Evolutionary conservation across 35 echinoderm and acorn worm genomes (phyloP), one percentile per base, ranked within the genome.

Genomic region (Apostichopus californicus): DNA sequence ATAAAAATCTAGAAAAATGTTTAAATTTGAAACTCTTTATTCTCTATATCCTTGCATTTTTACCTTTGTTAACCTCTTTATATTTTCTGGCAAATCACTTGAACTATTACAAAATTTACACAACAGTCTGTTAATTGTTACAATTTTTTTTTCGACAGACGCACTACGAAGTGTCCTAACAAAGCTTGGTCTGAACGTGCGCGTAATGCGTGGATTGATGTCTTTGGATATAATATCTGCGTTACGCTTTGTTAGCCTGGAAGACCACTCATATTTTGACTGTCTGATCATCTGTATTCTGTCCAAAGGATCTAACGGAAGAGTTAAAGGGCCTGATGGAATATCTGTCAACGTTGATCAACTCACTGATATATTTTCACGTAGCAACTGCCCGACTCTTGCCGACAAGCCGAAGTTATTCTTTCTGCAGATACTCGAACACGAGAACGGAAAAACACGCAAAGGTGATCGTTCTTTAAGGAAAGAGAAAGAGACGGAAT

Each of bases 321-420:
- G 91, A 55, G 82, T 95, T 54, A 81, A 94, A 1, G 96, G 94
- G n/a, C 92, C 93, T 14, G 96, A 98, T 63, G 86, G 92, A 14
- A 92, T 94, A 8, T 80, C 90, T 17, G 96, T 98, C 10, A 84
- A 94, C 9, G 86, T 98, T 86, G 82, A 92, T 6, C 94, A 98
- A 80, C 92, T 98, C 11, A 98, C 94, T n/a, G 94, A 98, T 25
- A 98, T 98, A 34, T 98, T 98, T 79, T 70, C 94, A 6, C 89
- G 90, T 5, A 71, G 78, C 14, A 98, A 98, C 77, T 98, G 94
- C 20, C 96, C 96, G 22, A 94, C 90, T 11, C 91, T 98, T 11
- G 94, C 96, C 53, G 92, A 93, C 46, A 98, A 98, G 87, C 96
- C 96, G 14, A 98, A 98, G 57, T 25, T 98, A 18, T 98, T 98